A percentile compares a stretch with the other conserved stretches of the same genome.
Conservation (phyloP, 2,888 invertebrate species). For the Phortica okadai region DNA sequence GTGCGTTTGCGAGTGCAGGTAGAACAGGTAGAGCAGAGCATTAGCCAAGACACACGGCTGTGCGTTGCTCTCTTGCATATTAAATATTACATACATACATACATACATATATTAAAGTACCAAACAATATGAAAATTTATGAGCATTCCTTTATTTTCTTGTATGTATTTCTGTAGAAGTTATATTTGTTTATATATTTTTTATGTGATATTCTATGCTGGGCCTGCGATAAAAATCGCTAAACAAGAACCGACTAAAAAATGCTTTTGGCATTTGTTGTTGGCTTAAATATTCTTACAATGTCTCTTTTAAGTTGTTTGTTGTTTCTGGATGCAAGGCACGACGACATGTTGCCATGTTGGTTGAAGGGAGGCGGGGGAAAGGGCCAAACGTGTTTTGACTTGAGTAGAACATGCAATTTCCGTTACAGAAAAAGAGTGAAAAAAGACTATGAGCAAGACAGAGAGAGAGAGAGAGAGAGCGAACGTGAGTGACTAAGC, state of each 20-base stretch:
- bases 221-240: background rate
- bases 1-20: background rate
- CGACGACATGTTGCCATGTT: background rate
- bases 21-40: background rate
- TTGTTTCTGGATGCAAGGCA: background rate
- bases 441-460: background rate
- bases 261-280: background rate
- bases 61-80: conserved; percentile 9
- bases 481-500: background rate
- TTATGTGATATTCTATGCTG: background rate
- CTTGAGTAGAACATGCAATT: background rate
- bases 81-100: background rate
- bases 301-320: background rate
- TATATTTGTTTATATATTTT: background rate
- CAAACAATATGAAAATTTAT: background rate
- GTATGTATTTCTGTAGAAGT: background rate
- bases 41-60: background rate
- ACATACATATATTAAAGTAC: background rate
- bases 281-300: background rate
- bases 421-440: background rate
- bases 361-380: background rate
- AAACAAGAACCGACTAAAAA: background rate
- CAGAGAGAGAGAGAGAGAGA: background rate
- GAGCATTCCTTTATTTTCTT: background rate
- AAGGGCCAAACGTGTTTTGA: conserved; percentile 1